Evolutionary conservation across 2,888 invertebrate species (phyloP).

Genomic region (Tetragnatha montana): DNA sequence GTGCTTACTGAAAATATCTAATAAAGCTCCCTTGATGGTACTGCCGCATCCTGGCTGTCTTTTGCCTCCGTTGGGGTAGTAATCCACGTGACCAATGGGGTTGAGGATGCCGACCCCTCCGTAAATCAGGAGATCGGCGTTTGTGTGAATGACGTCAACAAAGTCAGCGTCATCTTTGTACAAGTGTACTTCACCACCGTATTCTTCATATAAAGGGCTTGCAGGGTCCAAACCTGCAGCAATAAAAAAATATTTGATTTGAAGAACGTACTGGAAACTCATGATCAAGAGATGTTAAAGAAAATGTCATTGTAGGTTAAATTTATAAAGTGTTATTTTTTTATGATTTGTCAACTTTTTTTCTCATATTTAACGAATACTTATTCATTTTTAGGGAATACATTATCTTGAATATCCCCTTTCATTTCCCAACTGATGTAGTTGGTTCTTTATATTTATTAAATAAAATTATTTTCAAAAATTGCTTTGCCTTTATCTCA

Average conservation of each 20-base stretch:
- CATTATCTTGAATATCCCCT: too few relatives aligned
- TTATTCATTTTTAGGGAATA: too few relatives aligned
- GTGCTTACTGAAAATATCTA: constrained; percentile 67
- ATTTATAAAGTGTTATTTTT: too few relatives aligned
- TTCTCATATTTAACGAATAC: too few relatives aligned
- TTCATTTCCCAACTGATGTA: too few relatives aligned
- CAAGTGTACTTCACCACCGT: constrained; percentile 64
- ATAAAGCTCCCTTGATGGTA: constrained; percentile 56
- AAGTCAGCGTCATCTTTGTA: constrained; percentile 62
- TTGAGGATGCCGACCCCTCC: constrained; percentile 64
- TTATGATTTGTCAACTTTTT: too few relatives aligned
- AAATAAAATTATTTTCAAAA: too few relatives aligned
- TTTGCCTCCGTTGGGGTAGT: constrained; percentile 69
- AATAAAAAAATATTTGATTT: background rate
- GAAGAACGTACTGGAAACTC: too few relatives aligned
- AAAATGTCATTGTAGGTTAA: too few relatives aligned
- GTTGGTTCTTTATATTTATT: too few relatives aligned
- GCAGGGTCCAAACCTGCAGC: constrained; percentile 66
- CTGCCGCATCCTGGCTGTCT: constrained; percentile 67
- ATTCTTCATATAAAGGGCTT: constrained; percentile 66
- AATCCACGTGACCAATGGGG: constrained; percentile 68
- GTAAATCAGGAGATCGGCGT: constrained; percentile 58
- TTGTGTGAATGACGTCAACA: constrained; percentile 70
- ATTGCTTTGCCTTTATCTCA: too few relatives aligned
- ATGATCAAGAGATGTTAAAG: too few relatives aligned